A percentile compares a stretch with the other conserved stretches of the same genome.
Evolutionary conservation across 2,113 vertebrate genomes (phyloP).

Genomic region (Procavia capensis): DNA sequence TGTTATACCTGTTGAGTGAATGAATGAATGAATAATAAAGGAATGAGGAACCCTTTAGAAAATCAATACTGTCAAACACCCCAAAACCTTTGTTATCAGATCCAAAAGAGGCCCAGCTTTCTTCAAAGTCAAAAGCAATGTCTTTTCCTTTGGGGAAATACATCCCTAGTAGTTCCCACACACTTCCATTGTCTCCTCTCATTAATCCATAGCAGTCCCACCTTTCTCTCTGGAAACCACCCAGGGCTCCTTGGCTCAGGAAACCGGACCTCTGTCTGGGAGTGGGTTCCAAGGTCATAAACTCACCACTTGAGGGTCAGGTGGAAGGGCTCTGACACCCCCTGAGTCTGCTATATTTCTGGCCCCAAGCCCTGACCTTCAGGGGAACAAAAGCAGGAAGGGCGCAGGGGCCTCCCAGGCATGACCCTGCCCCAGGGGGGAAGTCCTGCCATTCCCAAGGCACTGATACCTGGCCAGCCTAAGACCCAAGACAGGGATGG

Average conservation of each 20-base stretch:
- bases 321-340: background rate
- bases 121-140: background rate
- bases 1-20: background rate
- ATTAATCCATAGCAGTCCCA: background rate
- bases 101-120: background rate
- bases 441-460: background rate
- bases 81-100: background rate
- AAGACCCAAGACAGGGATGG: background rate
- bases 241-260: conserved; percentile 45
- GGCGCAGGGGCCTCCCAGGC: background rate
- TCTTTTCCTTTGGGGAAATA: background rate
- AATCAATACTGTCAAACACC: background rate
- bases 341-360: conserved; percentile 29
- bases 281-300: conserved; percentile 57
- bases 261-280: conserved; percentile 52
- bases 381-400: conserved; percentile 73
- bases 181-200: background rate
- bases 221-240: conserved; percentile 51
- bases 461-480: background rate
- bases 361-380: conserved; percentile 60
- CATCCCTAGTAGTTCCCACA: background rate
- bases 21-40: background rate
- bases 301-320: background rate
- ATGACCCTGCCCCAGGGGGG: background rate
- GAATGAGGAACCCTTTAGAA: background rate